These are phyloP conservation scores for Indicator indicator DNA, from an alignment of 2,113 vertebrate species.

Conservation along the genomic window DNA sequence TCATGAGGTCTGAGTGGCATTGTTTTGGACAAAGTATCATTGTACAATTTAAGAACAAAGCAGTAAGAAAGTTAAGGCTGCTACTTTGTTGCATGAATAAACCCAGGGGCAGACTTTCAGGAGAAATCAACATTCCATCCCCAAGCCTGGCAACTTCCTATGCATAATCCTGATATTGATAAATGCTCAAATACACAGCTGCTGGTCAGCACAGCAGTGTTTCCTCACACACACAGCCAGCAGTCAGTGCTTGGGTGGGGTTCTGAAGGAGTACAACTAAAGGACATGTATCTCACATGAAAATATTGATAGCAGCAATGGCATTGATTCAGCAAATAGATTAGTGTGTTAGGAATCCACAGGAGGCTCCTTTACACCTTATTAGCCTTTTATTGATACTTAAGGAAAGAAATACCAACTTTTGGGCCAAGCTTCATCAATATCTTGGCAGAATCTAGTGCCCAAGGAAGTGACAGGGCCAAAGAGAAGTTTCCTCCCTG, in stretches of 20 bases:
- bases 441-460: background rate
- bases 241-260: rapidly evolving
- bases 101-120: background rate
- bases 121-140: background rate
- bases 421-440: background rate
- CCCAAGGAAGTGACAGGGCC: background rate
- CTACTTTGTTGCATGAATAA: background rate
- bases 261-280: background rate
- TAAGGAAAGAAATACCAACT: background rate
- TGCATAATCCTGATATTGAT: background rate
- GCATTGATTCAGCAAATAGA: background rate
- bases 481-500: background rate
- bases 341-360: background rate
- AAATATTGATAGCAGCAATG: background rate
- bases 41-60: background rate
- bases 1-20: rapidly evolving
- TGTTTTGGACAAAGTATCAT: background rate
- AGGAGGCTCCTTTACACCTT: background rate
- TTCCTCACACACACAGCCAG: background rate
- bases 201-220: background rate
- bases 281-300: background rate
- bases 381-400: background rate
- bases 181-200: rapidly evolving
- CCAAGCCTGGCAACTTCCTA: background rate
- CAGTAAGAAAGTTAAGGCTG: background rate